Evolutionary conservation across 2,797 vertebrate genomes (phyloP), one percentile per base, ranked within the genome.

Genomic region (Garrulus glandarius): DNA sequence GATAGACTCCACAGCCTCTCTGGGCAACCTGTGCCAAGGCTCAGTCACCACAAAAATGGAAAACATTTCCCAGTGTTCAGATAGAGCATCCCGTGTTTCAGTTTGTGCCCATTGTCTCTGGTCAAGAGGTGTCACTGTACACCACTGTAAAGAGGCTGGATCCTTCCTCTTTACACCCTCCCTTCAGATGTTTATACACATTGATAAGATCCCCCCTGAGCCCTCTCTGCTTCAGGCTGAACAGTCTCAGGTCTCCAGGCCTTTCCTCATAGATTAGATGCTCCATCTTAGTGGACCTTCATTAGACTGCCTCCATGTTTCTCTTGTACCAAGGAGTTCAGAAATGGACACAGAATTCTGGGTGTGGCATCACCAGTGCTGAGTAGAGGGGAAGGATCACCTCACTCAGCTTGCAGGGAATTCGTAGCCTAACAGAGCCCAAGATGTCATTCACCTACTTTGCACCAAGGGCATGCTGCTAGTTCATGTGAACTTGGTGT

Each of bases 71-170:
- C 39, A 36, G 41, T 41, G 26, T 50, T 88, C 32, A 34, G 6
- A 23, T 0, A 11, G 49, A 75, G 57, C 11, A 1, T 82, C 13
- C 12, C 1, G 0, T 36, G 7, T 36, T 92, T 89, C 41, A 30
- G 19, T 60, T 61, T 79, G 24, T 60, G 20, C 3, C 11, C 11
- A 22, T 10, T n/a, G 15, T 26, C 30, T 55, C 30, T 88, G 60
- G 17, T 56, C 26, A 59, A 34, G 46, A 60, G 24, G 9, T 53
- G 14, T 26, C 18, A 37, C 14, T 50, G 32, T 10, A 15, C 27
- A 55, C 8, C 32, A 26, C 53, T 27, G 6, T 14, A 34, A 46
- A 61, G 34, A 84, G 15, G 8, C 15, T 49, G 36, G 11, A 23
- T 44, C 20, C 14, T 12, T 37, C 20, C 4, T 34, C 5, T 69